These are phyloP conservation scores for Anthonomus grandis DNA, from an alignment of 1,140 invertebrate genomes.

Conservation along the genomic window DNA sequence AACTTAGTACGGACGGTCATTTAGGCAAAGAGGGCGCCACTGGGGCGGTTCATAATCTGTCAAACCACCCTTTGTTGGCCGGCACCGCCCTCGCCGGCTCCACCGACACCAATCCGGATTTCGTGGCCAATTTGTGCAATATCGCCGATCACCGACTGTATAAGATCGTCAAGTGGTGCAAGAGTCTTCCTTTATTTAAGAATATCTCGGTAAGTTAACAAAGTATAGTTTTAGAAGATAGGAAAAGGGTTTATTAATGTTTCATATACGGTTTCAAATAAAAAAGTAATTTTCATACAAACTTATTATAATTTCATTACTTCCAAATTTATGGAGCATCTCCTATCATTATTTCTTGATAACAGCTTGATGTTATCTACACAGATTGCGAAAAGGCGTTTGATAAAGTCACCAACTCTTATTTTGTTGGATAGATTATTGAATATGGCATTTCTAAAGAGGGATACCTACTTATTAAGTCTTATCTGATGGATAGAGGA, in stretches of 20 bases:
- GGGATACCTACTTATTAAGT: no score
- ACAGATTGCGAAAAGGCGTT: no score
- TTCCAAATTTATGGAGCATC: no score
- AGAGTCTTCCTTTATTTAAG: slow-evolving; percentile 93
- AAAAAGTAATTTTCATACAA: neutral
- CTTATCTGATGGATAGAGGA: no score
- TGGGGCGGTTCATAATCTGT: slow-evolving; percentile 46
- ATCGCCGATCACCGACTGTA: slow-evolving; percentile 94
- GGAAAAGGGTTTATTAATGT: no score
- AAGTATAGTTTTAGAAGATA: no score
- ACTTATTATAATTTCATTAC: neutral
- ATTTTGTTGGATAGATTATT: no score
- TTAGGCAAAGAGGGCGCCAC: slow-evolving; percentile 50
- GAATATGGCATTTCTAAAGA: no score
- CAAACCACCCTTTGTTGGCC: slow-evolving; percentile 59
- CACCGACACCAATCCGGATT: slow-evolving; percentile 74
- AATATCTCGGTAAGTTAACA: slow-evolving; percentile 78
- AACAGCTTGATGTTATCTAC: no score
- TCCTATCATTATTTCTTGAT: no score
- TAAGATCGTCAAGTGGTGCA: slow-evolving; percentile 98
- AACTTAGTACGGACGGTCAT: slow-evolving; percentile 52
- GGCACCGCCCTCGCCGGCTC: slow-evolving; percentile 55
- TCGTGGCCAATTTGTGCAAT: slow-evolving; percentile 83
- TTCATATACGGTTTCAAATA: neutral
- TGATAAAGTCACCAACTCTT: no score